Evolutionary conservation across 1,140 invertebrate genomes (phyloP).

Genomic region (Drosophila kurseongensis): DNA sequence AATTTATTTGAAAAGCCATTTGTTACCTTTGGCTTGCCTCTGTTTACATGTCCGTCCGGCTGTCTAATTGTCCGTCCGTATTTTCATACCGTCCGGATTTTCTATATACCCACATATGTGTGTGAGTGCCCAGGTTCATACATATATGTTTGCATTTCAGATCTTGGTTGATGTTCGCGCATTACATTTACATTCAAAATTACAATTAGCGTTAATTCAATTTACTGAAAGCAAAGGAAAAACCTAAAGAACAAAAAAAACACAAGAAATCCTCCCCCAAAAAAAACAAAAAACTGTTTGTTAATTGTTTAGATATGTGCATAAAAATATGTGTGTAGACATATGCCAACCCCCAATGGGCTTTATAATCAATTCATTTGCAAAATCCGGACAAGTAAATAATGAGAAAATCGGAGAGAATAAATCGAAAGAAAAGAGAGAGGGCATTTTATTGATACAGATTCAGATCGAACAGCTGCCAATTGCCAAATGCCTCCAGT

Average conservation of each 20-base stretch:
- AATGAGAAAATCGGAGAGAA: constrained; percentile 3
- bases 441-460: constrained; percentile 23
- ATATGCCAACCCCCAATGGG: constrained; percentile 34
- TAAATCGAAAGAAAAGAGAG: background rate
- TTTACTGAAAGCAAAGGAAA: constrained; percentile 38
- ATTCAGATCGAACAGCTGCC: constrained; percentile 57
- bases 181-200: constrained; percentile 55
- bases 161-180: constrained; percentile 17
- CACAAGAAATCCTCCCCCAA: constrained; percentile 11
- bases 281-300: constrained; percentile 8
- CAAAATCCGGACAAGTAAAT: constrained; percentile 33
- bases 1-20: constrained; percentile 82
- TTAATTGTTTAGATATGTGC: constrained; percentile 47
- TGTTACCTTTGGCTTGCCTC: constrained; percentile 76
- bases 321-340: constrained; percentile 53
- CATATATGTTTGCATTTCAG: constrained; percentile 17
- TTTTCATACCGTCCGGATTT: constrained; percentile 14
- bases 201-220: constrained; percentile 75
- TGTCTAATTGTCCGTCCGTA: constrained; percentile 9
- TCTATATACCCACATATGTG: constrained; percentile 39
- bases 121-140: constrained; percentile 13
- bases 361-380: constrained; percentile 64
- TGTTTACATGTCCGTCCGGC: constrained; percentile 64
- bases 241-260: background rate
- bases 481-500: constrained; percentile 58